Base-by-base conservation (phyloP, 35 echinoderm and acorn worm species). In the Lytechinus pictus region DNA sequence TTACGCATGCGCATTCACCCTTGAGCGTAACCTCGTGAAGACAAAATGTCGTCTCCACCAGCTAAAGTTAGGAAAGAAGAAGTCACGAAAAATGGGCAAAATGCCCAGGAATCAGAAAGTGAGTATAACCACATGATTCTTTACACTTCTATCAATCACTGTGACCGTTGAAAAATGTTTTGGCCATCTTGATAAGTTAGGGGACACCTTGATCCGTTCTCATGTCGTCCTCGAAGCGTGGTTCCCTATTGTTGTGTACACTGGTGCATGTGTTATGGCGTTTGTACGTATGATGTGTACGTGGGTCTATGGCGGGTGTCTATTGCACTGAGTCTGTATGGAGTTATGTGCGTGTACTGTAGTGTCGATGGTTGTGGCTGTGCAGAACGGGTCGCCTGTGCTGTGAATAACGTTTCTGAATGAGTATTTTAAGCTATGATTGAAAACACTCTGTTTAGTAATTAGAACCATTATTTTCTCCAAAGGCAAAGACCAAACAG, bases 21-120 rank as follows among this genome's bases (percentile, higher is more conserved):
- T 57, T 93, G 5, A 93, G 92, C 92, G 92, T 93, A 93, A 93
- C 92, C 92, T 93, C 92, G 92, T 93, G 92, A 95, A 97, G 92
- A 86, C 97, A 98, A 98, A 96, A 99, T 99, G 98, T 99, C 98
- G 72, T 95, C 97, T 94, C 97, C 97, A 96, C 98, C 98, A 95
- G 97, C 98, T 89, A 99, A 99, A 99, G 92, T 99, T 93, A 95
- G 97, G 95, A 99, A 99, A 95, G 98, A 97, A 97, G 98, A 99
- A 94, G 93, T 96, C 60, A 96, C 96, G 96, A 99, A 99, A 87
- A 99, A 99, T 96, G 98, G 98, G 56, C 96, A 99, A 97, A 97
- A 99, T 94, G 97, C 91, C 33, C 97, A 97, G 21, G 98, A 99
- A 96, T 86, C 94, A 53, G 97, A 95, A 58, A 93, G 96, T 98